A percentile compares a stretch with the other conserved stretches of the same genome.
phyloP scores from a whole-genome alignment of 2,797 vertebrate genomes.

The Takifugu ocellatus region DNA sequence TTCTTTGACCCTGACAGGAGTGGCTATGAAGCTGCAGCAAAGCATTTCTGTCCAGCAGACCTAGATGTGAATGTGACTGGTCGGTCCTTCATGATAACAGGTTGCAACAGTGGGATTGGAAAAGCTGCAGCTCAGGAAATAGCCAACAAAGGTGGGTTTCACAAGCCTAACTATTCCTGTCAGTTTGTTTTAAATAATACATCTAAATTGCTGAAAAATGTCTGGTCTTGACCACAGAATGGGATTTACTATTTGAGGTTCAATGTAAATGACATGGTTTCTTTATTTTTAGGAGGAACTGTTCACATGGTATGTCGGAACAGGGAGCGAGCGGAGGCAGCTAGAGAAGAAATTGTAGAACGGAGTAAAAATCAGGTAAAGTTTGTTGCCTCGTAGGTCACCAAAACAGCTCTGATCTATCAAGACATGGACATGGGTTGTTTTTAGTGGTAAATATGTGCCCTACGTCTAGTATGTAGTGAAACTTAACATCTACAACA shows the following conservation, averaged over 20 bases:
- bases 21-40: conserved; percentile 79
- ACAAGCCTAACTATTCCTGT: background rate
- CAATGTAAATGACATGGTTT: conserved; percentile 4
- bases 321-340: conserved; percentile 72
- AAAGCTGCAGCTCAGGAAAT: conserved; percentile 78
- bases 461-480: too few species aligned
- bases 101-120: conserved; percentile 82
- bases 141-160: conserved; percentile 73
- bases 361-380: conserved; percentile 77
- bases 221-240: background rate
- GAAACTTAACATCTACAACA: background rate
- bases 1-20: conserved; percentile 55
- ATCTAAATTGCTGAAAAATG: too few species aligned
- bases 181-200: too few species aligned
- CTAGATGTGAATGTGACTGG: conserved; percentile 76
- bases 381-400: too few species aligned
- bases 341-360: conserved; percentile 75
- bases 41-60: conserved; percentile 71
- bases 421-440: background rate
- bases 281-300: conserved; percentile 77
- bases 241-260: too few species aligned
- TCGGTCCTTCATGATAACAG: conserved; percentile 78
- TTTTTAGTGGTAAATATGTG: too few species aligned
- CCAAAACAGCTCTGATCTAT: background rate
- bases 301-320: conserved; percentile 85